Percentiles rank a stretch among this genome's conserved stretches.
phyloP scores from a whole-genome alignment of 1,140 invertebrate genomes.

The Zaprionus nigranus region DNA sequence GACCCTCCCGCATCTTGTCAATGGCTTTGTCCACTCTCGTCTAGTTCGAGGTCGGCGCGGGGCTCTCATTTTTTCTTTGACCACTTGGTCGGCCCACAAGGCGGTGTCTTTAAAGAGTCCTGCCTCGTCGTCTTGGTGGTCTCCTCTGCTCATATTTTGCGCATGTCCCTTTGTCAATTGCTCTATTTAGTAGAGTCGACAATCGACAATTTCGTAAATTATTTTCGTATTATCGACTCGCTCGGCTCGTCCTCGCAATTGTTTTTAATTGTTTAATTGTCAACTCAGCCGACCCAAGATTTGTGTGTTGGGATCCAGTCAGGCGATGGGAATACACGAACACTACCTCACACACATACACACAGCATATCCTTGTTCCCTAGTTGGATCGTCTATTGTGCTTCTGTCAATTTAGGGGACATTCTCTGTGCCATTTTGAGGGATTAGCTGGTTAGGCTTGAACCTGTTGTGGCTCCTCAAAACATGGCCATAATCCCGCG shows the following conservation, averaged over 20 bases:
- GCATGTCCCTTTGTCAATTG: slow-evolving; percentile 75
- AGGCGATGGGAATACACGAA: slow-evolving; percentile 21
- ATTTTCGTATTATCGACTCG: slow-evolving; percentile 80
- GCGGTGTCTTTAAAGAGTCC: slow-evolving; percentile 64
- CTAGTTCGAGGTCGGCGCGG: slow-evolving; percentile 48
- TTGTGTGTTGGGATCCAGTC: slow-evolving; percentile 43
- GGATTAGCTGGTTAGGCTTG: slow-evolving; percentile 62
- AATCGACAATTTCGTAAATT: slow-evolving; percentile 61
- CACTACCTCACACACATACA: neutral
- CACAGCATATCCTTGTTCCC: neutral
- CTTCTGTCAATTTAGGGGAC: slow-evolving; percentile 61
- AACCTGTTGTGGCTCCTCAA: slow-evolving; percentile 52
- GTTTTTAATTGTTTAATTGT: slow-evolving; percentile 82
- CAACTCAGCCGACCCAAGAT: slow-evolving; percentile 57
- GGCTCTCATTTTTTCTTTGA: slow-evolving; percentile 62
- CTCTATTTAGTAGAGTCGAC: slow-evolving; percentile 67
- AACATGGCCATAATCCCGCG: slow-evolving; percentile 39
- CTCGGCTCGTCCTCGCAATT: slow-evolving; percentile 57
- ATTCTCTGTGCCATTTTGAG: slow-evolving; percentile 51
- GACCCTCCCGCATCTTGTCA: slow-evolving; percentile 57
- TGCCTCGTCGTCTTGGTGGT: slow-evolving; percentile 61
- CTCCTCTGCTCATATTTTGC: slow-evolving; percentile 68
- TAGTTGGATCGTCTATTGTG: slow-evolving; percentile 56
- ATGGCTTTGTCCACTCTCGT: slow-evolving; percentile 74
- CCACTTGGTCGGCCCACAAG: slow-evolving; percentile 55